Evolutionary conservation across 2,797 vertebrate species (phyloP), one percentile per base, ranked within the genome.

Genomic region (Galaxias olidus): DNA sequence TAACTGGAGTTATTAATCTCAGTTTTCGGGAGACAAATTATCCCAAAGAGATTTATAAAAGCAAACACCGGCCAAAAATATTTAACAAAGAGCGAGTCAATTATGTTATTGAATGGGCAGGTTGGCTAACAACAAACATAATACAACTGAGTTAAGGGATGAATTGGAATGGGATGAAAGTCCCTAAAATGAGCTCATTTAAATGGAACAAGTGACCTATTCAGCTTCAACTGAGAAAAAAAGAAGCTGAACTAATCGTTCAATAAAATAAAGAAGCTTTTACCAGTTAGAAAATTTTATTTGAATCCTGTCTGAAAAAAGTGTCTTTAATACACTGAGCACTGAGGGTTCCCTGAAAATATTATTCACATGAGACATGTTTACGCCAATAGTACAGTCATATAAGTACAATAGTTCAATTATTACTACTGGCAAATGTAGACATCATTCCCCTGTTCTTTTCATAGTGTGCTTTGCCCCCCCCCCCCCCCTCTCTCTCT

Each of bases 341-440:
- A n/a, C n/a, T n/a, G n/a, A 52, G 53, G 69, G 64, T 69, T 69
- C 59, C 69, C 30, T 65, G 70, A 72, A 76, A 81, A 60, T 18
- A 50, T 72, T 81, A 84, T 74, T 84, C 70, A 76, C 62, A 56
- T 54, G 50, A 66, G 58, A 71, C 63, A 9, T 20, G 55, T 10
- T n/a, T 48, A 7, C 13, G 72, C 69, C 73, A 81, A 40, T 10
- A 14, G 44, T 45, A 53, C 50, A 60, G 43, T 73, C 9, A n/a
- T 44, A 42, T 59, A 60, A 68, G 40, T 41, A 74, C 65, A 71
- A 65, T 17, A 76, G 68, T 59, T 63, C 65, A 53, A 55, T 81
- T 44, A 69, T 64, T 53, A 59, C 10, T 44, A 46, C 73, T 77
- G 60, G 69, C 69, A 75, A 30, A 50, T 12, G 19, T 48, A 65